Evolutionary conservation across 2,888 invertebrate genomes (phyloP).

Genomic region (Torymus aiolomorphi): DNA sequence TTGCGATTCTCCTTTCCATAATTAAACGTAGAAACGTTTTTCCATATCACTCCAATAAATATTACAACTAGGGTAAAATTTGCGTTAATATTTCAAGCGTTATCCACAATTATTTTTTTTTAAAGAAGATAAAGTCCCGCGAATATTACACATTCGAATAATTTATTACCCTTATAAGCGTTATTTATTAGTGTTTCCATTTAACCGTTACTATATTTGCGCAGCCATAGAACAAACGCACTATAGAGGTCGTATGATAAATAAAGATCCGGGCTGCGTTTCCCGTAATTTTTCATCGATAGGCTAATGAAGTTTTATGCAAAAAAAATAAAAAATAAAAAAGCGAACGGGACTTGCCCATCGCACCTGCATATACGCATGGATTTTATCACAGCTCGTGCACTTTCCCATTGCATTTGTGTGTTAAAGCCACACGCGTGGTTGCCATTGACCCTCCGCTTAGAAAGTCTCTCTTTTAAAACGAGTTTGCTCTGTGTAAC

Average conservation of each 20-base stretch:
- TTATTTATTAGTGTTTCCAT: no score
- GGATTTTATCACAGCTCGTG: slow-evolving; percentile 14
- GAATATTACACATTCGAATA: no score
- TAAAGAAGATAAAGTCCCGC: background rate
- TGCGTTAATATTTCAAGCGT: no score
- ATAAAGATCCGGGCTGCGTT: background rate
- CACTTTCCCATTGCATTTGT: slow-evolving; percentile 27
- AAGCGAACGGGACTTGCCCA: no score
- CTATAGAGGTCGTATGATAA: no score
- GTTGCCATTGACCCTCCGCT: slow-evolving; percentile 48
- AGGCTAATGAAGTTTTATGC: background rate
- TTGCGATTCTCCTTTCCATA: no score
- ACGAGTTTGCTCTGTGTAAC: slow-evolving; percentile 14
- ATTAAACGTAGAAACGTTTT: no score
- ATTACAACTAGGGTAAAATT: no score
- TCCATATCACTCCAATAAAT: no score
- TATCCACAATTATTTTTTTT: background rate
- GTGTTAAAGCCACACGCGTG: background rate
- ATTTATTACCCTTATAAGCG: no score
- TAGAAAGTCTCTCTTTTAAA: slow-evolving; percentile 31
- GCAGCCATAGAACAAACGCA: no score
- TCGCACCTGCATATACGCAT: background rate
- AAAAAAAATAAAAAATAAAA: background rate
- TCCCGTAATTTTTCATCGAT: slow-evolving; percentile 4
- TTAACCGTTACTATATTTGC: no score